phyloP scores from a whole-genome alignment of 2,888 invertebrate species.

The Nesidiocoris tenuis region DNA sequence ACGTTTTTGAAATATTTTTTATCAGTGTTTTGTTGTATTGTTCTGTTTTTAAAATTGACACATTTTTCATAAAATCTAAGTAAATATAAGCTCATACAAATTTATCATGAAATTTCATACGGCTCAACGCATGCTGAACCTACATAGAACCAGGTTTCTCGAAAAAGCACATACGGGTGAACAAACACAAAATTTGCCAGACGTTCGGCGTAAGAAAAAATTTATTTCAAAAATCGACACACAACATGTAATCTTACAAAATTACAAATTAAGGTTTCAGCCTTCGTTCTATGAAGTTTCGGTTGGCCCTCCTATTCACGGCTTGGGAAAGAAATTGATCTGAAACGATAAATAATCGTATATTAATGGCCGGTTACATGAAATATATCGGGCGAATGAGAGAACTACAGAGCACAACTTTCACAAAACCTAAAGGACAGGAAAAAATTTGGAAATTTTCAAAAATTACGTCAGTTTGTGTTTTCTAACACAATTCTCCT shows the following conservation, averaged over 20 bases:
- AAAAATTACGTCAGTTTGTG: not conserved
- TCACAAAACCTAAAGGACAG: too few species aligned
- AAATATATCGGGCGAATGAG: too few species aligned
- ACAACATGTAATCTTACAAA: conserved; percentile 25
- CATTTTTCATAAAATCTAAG: too few species aligned
- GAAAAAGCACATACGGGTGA: not conserved
- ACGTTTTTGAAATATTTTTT: too few species aligned
- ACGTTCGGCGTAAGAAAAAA: conserved; percentile 34
- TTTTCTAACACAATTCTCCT: conserved; percentile 25
- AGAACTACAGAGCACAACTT: too few species aligned
- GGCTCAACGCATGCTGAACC: not conserved
- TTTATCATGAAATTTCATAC: not conserved
- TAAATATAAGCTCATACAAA: too few species aligned
- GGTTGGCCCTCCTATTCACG: conserved; percentile 44
- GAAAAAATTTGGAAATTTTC: too few species aligned
- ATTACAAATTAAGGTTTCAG: conserved; percentile 35
- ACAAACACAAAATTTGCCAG: conserved; percentile 14
- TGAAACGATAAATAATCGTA: conserved; percentile 44
- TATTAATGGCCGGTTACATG: too few species aligned
- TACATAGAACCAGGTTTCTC: not conserved
- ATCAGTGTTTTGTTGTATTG: too few species aligned
- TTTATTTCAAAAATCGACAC: conserved; percentile 38
- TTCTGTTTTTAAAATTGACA: too few species aligned
- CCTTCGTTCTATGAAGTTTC: conserved; percentile 38
- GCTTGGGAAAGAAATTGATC: conserved; percentile 50